Conservation (phyloP, 1,140 invertebrate species). For the Anastatus disparis region DNA sequence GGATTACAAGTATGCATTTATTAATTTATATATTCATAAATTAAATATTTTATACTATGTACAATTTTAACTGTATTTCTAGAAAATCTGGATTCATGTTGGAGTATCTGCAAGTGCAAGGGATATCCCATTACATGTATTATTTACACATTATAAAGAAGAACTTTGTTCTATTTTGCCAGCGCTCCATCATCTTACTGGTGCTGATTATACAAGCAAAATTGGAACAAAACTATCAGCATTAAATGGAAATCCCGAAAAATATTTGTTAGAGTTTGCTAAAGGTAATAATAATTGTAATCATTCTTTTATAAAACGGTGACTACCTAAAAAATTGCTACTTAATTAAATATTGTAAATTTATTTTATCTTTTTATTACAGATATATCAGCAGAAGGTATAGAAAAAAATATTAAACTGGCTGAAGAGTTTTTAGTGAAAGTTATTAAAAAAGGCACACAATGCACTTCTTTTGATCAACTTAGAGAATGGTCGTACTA, state of each 20-base stretch:
- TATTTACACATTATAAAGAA: not conserved
- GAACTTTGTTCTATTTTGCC: not conserved
- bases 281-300: not conserved
- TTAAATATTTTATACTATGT: not conserved
- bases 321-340: no score
- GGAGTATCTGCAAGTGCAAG: not conserved
- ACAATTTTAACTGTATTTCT: not conserved
- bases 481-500: not conserved
- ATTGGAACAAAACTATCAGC: not conserved
- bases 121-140: not conserved
- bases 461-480: not conserved
- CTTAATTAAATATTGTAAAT: not conserved
- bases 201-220: not conserved
- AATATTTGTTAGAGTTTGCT: not conserved
- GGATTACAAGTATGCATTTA: not conserved
- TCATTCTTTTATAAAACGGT: no score
- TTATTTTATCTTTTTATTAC: not conserved
- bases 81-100: not conserved
- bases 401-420: not conserved
- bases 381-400: no score
- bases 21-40: not conserved
- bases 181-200: not conserved
- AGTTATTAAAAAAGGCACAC: not conserved
- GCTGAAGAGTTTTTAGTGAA: slow-evolving; percentile 1
- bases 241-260: not conserved